Conservation (phyloP, 1,140 invertebrate species). For the Heterodera schachtii region DNA sequence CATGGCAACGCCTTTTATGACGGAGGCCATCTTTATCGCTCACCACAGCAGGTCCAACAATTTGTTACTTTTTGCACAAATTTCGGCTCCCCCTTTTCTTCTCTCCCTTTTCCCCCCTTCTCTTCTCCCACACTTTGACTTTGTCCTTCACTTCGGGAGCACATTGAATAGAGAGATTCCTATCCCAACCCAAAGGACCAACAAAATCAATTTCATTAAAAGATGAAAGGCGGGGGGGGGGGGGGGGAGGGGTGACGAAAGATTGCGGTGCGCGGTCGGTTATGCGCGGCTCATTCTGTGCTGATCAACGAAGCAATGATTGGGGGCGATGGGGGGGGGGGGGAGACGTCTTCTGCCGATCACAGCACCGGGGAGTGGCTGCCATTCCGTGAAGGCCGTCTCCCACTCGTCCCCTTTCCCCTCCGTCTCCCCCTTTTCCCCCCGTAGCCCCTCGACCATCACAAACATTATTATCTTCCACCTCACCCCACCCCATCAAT, state of each 20-base stretch:
- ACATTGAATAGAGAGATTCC: background rate
- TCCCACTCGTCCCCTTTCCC: background rate
- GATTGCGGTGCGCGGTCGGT: background rate
- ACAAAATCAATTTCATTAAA: background rate
- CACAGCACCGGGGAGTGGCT: background rate
- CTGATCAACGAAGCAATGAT: background rate
- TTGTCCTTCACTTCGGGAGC: background rate
- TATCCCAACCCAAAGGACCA: background rate
- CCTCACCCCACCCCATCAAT: background rate
- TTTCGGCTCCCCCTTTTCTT: background rate
- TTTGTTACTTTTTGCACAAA: background rate
- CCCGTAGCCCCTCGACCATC: background rate
- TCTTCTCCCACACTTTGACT: background rate
- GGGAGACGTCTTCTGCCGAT: background rate
- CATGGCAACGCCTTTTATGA: background rate
- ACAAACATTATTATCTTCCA: slow-evolving; percentile 4
- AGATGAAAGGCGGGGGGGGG: background rate
- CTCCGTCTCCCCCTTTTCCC: too few relatives aligned
- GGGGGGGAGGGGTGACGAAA: background rate
- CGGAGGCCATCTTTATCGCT: background rate
- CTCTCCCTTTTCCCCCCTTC: background rate
- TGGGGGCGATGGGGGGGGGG: background rate
- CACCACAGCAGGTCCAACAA: slow-evolving; percentile 7
- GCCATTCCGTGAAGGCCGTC: slow-evolving; percentile 3
- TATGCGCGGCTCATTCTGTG: background rate